Percentiles rank a stretch among this genome's conserved stretches.
Conservation (phyloP, 2,797 vertebrate species). For the Neopelma chrysocephalum region DNA sequence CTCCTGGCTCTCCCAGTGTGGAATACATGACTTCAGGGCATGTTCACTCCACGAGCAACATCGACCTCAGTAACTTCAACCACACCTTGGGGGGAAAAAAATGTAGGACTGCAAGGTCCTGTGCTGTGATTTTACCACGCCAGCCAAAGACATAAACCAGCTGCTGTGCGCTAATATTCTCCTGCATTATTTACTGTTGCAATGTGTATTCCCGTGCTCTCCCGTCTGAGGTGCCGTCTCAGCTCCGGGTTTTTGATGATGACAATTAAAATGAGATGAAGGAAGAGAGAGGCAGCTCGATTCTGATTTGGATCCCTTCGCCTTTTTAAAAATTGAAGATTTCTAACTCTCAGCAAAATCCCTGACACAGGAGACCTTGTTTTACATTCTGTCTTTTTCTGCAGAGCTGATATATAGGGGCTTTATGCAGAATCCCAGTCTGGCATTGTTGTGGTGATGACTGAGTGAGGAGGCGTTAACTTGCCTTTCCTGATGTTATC, state of each 20-base stretch:
- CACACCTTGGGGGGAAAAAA: not conserved
- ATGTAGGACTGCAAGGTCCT: not conserved
- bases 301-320: not conserved
- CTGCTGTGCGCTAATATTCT: not conserved
- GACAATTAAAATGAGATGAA: not conserved
- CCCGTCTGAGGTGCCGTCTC: not conserved
- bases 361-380: not conserved
- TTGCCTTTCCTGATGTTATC: conserved; percentile 7
- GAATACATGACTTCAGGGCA: not conserved
- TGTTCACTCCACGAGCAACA: fast-evolving
- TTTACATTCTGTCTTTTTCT: conserved; percentile 9
- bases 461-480: not conserved
- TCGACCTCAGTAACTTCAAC: not conserved
- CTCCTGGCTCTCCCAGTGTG: not conserved
- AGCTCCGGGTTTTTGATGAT: not conserved
- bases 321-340: conserved; percentile 37
- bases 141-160: not conserved
- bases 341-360: conserved; percentile 23
- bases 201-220: not conserved
- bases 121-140: not conserved
- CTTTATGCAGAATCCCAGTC: not conserved
- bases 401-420: not conserved
- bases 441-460: not conserved
- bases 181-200: not conserved
- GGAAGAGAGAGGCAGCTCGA: not conserved